Conservation (phyloP, 30 jellyfish, hydroid and myxozoan genomes). For the Chrysaora quinquecirrha region DNA sequence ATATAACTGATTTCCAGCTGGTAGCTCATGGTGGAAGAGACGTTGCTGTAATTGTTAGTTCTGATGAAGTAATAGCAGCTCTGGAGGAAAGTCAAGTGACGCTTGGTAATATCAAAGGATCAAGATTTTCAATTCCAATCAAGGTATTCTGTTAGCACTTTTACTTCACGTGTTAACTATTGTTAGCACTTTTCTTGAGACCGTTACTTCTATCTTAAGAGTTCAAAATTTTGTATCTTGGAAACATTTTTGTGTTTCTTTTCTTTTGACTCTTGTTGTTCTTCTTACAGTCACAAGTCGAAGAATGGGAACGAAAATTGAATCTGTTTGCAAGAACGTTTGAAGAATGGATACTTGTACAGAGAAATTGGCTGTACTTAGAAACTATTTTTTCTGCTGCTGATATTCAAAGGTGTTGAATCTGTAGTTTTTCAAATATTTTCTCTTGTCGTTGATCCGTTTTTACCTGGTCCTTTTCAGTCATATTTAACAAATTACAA, state of each 20-base stretch:
- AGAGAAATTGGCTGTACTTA: constrained; percentile 80
- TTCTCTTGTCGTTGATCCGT: too few species aligned
- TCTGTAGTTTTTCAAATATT: too few species aligned
- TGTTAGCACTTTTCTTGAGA: too few species aligned
- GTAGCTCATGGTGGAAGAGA: constrained; percentile 82
- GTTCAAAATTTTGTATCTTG: too few species aligned
- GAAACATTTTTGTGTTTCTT: too few species aligned
- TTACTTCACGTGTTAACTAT: too few species aligned
- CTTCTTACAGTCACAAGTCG: constrained; percentile 57
- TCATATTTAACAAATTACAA: too few species aligned
- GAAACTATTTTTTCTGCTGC: constrained; percentile 89
- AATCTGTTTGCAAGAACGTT: constrained; percentile 58
- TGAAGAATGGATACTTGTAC: constrained; percentile 93
- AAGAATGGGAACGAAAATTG: constrained; percentile 87
- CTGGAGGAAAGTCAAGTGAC: constrained; percentile 90
- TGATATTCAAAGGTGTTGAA: constrained; percentile 84
- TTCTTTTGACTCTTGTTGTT: too few species aligned
- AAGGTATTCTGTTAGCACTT: constrained; percentile 45
- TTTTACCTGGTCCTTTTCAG: too few species aligned
- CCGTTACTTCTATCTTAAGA: too few species aligned
- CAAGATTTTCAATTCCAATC: constrained; percentile 71
- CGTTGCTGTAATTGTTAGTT: constrained; percentile 67
- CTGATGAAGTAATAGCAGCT: constrained; percentile 73
- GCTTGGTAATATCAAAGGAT: constrained; percentile 80
- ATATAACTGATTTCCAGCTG: constrained; percentile 64